These are phyloP conservation scores for Lepidocyrtoides sp. DNA, from an alignment of 2,888 invertebrate species.

Conservation along the genomic window DNA sequence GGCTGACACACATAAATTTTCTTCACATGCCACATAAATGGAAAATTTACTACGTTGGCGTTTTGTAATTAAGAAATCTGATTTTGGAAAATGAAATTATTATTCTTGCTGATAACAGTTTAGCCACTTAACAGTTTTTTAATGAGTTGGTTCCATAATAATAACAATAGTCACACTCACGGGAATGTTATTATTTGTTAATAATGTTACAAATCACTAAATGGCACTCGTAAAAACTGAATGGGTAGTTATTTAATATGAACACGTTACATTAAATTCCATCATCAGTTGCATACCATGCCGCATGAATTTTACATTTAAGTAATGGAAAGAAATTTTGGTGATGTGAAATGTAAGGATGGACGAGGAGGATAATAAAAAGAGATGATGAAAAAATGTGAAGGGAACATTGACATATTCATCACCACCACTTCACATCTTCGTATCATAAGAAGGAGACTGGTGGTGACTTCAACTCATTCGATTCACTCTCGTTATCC, in stretches of 20 bases:
- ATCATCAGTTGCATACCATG: too few species aligned
- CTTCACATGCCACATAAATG: slow-evolving; percentile 23
- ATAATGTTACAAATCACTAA: slow-evolving; percentile 33
- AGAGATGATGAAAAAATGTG: slow-evolving; percentile 42
- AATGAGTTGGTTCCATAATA: slow-evolving; percentile 53
- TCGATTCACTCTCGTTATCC: slow-evolving; percentile 57
- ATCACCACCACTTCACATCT: slow-evolving; percentile 43
- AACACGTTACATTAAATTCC: background rate
- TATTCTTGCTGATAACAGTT: background rate
- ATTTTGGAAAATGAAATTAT: slow-evolving; percentile 63
- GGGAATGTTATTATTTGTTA: slow-evolving; percentile 34
- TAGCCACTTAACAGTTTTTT: slow-evolving; percentile 55
- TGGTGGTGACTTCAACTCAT: slow-evolving; percentile 7
- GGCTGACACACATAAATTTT: slow-evolving; percentile 27
- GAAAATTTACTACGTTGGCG: slow-evolving; percentile 56
- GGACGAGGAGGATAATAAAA: background rate
- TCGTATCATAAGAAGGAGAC: background rate
- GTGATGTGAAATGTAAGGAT: background rate
- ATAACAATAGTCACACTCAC: slow-evolving; percentile 1
- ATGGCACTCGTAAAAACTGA: slow-evolving; percentile 17
- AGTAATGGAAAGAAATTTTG: background rate
- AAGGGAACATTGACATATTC: slow-evolving; percentile 57
- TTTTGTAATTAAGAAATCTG: slow-evolving; percentile 69
- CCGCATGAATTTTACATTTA: background rate
- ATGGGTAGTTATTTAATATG: background rate